Percentiles rank a stretch among this genome's conserved stretches.
phyloP scores from a whole-genome alignment of 2,888 invertebrate species.

The Eupeodes luniger region DNA sequence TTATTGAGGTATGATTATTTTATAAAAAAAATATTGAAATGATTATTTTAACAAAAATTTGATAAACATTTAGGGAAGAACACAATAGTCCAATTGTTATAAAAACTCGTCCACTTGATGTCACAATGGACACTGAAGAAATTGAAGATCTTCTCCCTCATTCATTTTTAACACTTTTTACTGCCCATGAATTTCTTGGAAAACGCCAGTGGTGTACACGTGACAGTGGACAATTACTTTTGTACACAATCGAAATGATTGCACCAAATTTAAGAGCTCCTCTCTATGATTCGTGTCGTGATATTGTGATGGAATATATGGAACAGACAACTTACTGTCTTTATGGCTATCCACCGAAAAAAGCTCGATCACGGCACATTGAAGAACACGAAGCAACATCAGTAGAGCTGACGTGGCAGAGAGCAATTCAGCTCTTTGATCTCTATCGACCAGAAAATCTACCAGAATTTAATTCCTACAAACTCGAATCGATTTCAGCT shows the following conservation, averaged over 20 bases:
- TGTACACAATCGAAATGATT: slow-evolving; percentile 90
- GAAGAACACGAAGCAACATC: slow-evolving; percentile 88
- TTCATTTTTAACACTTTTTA: slow-evolving; percentile 91
- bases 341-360: slow-evolving; percentile 91
- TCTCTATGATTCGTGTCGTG: slow-evolving; percentile 87
- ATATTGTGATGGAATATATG: slow-evolving; percentile 90
- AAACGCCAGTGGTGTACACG: slow-evolving; percentile 91
- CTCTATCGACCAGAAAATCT: slow-evolving; percentile 91
- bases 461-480: slow-evolving; percentile 92
- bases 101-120: slow-evolving; percentile 76
- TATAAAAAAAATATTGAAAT: background rate
- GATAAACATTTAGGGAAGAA: slow-evolving; percentile 86
- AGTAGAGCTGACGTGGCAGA: slow-evolving; percentile 89
- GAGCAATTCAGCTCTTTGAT: slow-evolving; percentile 90
- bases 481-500: slow-evolving; percentile 90
- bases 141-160: slow-evolving; percentile 87
- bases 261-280: slow-evolving; percentile 89
- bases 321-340: slow-evolving; percentile 94
- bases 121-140: slow-evolving; percentile 81
- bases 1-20: slow-evolving; percentile 86
- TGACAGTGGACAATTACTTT: slow-evolving; percentile 90
- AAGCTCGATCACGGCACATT: slow-evolving; percentile 85
- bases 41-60: background rate
- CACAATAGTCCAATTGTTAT: slow-evolving; percentile 87
- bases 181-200: slow-evolving; percentile 93